A percentile compares a stretch with the other conserved stretches of the same genome.
Evolutionary conservation across 1,140 invertebrate species (phyloP).

Genomic region (Palaemon carinicauda): DNA sequence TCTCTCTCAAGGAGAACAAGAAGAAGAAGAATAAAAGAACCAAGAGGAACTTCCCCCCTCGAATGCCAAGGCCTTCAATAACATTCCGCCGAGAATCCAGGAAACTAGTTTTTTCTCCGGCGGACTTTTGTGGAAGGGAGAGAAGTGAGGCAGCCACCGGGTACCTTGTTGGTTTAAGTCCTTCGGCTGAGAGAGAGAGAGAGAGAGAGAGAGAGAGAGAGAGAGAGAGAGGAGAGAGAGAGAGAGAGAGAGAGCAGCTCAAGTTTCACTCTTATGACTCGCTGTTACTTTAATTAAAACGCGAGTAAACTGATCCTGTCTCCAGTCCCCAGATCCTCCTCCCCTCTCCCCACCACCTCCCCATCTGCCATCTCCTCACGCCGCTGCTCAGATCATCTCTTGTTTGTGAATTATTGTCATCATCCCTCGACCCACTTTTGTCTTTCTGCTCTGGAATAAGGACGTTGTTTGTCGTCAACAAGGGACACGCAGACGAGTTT

Average conservation of each 20-base stretch:
- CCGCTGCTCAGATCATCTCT: background rate
- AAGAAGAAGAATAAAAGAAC: background rate
- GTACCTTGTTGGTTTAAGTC: conserved; percentile 11
- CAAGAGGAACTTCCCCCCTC: too few species aligned
- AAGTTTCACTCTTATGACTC: conserved; percentile 36
- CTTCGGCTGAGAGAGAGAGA: background rate
- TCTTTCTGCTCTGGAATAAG: background rate
- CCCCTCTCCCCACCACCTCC: background rate
- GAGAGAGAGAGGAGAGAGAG: too few species aligned
- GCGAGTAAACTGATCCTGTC: conserved; percentile 43
- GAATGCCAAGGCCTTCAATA: too few species aligned
- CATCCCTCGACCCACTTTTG: background rate
- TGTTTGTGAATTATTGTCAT: background rate
- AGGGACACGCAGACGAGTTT: too few species aligned
- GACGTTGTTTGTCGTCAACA: too few species aligned
- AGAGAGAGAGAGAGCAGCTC: background rate
- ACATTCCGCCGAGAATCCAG: background rate
- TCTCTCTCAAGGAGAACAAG: background rate
- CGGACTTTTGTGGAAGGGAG: background rate
- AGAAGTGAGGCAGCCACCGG: background rate
- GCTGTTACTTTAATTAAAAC: conserved; percentile 55
- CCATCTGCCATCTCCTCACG: background rate
- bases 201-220: too few species aligned
- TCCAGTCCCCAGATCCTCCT: conserved; percentile 31
- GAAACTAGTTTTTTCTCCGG: background rate